A percentile compares a stretch with the other conserved stretches of the same genome.
Evolutionary conservation across 92 coral and sea anemone species (phyloP).

Genomic region (Zoanthus gigantus): DNA sequence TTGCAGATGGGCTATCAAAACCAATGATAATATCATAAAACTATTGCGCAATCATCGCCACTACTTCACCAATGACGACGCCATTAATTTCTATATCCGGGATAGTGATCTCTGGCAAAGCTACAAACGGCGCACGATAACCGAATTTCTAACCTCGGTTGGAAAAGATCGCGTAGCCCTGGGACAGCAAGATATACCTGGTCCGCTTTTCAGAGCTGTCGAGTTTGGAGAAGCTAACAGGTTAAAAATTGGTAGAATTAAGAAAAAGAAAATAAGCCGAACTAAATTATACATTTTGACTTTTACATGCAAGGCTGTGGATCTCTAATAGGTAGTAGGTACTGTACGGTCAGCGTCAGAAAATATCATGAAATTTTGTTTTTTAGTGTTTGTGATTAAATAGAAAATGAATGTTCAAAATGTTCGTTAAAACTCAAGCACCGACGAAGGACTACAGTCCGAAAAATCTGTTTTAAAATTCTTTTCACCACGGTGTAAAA

Average conservation of each 20-base stretch:
- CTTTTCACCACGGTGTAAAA: no score
- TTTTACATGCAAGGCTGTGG: no score
- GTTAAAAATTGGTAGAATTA: conserved; percentile 31
- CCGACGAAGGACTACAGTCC: no score
- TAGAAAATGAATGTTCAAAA: no score
- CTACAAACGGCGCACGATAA: conserved; percentile 84
- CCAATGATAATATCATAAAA: conserved; percentile 82
- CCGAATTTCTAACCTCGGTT: conserved; percentile 67
- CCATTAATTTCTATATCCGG: conserved; percentile 79
- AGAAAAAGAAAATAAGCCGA: no score
- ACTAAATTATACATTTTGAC: no score
- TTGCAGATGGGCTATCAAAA: conserved; percentile 89
- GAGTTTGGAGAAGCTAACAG: conserved; percentile 86
- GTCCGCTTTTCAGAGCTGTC: conserved; percentile 73
- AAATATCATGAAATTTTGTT: no score
- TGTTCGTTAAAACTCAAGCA: no score
- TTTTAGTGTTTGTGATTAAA: no score
- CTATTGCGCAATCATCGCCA: conserved; percentile 79
- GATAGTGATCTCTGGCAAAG: conserved; percentile 98
- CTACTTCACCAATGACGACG: conserved; percentile 76
- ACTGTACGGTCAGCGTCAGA: no score
- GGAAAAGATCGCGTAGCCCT: conserved; percentile 61
- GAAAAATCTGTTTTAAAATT: no score
- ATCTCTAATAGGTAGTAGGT: no score
- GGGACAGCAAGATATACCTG: conserved; percentile 67